Conservation (phyloP, 2,888 invertebrate genomes). For the Zygaena filipendulae region DNA sequence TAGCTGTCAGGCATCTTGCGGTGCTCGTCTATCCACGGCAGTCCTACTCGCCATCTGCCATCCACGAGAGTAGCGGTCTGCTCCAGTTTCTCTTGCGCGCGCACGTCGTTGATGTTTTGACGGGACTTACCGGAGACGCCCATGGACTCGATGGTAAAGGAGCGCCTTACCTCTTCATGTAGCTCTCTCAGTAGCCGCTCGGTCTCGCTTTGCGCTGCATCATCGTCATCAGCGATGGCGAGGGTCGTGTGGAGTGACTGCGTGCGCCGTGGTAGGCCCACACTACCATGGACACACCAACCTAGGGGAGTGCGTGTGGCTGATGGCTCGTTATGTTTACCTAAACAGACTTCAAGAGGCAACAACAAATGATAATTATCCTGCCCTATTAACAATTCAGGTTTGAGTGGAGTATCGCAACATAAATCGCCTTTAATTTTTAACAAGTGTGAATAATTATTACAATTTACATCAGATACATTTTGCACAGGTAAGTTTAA, state of each 20-base stretch:
- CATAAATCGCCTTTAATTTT: slow-evolving; percentile 9
- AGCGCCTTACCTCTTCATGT: too few relatives aligned
- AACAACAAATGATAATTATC: slow-evolving; percentile 21
- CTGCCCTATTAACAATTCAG: slow-evolving; percentile 21
- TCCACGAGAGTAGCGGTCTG: not conserved
- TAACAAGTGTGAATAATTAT: slow-evolving; percentile 6
- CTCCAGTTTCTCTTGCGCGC: not conserved
- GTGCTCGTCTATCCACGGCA: not conserved
- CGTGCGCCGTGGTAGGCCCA: not conserved
- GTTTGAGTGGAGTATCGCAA: slow-evolving; percentile 13
- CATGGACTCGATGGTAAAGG: slow-evolving; percentile 14
- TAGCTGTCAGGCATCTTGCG: not conserved
- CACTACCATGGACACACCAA: slow-evolving; percentile 17
- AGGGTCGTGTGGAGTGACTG: slow-evolving; percentile 1
- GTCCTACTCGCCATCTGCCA: not conserved
- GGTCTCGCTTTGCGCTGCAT: not conserved
- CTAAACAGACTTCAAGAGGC: slow-evolving; percentile 13
- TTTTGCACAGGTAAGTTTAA: slow-evolving; percentile 18
- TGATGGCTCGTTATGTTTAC: slow-evolving; percentile 15
- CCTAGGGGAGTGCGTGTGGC: slow-evolving; percentile 17
- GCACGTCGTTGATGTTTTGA: not conserved
- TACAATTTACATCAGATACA: too few relatives aligned
- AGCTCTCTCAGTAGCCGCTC: too few relatives aligned
- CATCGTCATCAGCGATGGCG: too few relatives aligned
- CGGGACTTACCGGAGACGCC: not conserved